Evolutionary conservation across 2,888 invertebrate species (phyloP).

Genomic region (Xestobium rufovillosum): DNA sequence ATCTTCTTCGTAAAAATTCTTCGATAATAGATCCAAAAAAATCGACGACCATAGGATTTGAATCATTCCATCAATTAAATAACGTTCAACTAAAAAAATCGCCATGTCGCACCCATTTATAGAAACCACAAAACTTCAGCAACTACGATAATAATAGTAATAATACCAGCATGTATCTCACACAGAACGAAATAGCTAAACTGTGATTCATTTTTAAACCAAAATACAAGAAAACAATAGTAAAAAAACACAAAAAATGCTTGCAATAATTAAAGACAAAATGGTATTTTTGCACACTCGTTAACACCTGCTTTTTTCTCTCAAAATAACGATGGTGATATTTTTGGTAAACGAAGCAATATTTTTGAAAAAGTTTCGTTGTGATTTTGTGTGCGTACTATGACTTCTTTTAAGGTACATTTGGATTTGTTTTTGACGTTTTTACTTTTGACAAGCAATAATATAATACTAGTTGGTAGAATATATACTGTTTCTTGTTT

Average conservation of each 20-base stretch:
- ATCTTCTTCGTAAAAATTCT: no score
- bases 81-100: no score
- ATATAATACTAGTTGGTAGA: conserved; percentile 31
- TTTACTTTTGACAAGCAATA: conserved; percentile 36
- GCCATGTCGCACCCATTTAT: no score
- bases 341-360: conserved; percentile 45
- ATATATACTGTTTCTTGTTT: no score
- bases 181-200: conserved; percentile 31
- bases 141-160: no score
- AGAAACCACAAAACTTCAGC: no score
- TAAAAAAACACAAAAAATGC: conserved; percentile 27
- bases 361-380: conserved; percentile 34
- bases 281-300: conserved; percentile 42
- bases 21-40: no score
- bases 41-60: no score
- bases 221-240: conserved; percentile 12
- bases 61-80: no score
- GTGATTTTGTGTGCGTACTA: no score
- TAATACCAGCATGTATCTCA: no score
- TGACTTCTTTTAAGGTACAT: conserved; percentile 18
- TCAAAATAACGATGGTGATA: conserved; percentile 36
- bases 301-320: conserved; percentile 31
- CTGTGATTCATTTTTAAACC: conserved; percentile 32
- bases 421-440: conserved; percentile 26
- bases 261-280: conserved; percentile 38